A percentile compares a stretch with the other conserved stretches of the same genome.
Conservation (phyloP, 2,797 vertebrate genomes). For the Falco berigora region DNA sequence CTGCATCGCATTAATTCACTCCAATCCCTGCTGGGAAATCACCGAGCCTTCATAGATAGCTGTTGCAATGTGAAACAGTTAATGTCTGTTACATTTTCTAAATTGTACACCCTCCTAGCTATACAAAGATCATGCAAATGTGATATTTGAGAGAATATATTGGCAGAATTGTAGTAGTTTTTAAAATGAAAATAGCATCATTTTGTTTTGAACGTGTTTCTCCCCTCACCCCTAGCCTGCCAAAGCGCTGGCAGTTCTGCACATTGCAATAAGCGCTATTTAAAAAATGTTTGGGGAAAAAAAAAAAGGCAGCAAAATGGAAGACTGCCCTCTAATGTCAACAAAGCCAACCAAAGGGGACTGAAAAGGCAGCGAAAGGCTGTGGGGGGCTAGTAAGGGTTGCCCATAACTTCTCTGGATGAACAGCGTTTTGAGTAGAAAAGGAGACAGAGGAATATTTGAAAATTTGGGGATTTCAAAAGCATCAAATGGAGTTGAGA, state of each 20-base stretch:
- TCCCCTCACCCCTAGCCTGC: neutral
- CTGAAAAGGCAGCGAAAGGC: neutral
- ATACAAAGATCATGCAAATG: neutral
- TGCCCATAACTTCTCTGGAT: neutral
- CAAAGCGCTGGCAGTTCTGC: neutral
- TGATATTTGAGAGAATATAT: neutral
- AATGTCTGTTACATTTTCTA: neutral
- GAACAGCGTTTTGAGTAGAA: neutral
- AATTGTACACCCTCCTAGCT: neutral
- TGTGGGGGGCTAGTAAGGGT: neutral
- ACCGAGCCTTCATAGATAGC: neutral
- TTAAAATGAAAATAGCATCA: neutral
- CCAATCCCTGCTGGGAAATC: neutral
- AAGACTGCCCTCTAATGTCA: conserved; percentile 42
- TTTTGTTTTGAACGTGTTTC: neutral
- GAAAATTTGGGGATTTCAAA: neutral
- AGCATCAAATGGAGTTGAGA: neutral
- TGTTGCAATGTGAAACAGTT: neutral
- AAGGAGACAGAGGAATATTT: neutral
- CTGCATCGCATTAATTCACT: neutral
- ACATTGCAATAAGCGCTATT: neutral
- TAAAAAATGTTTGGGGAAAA: neutral
- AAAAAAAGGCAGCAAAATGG: neutral
- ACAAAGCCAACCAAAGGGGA: neutral
- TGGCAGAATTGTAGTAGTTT: neutral